Base-by-base conservation (phyloP, 1,140 invertebrate genomes). In the Habropoda laboriosa region DNA sequence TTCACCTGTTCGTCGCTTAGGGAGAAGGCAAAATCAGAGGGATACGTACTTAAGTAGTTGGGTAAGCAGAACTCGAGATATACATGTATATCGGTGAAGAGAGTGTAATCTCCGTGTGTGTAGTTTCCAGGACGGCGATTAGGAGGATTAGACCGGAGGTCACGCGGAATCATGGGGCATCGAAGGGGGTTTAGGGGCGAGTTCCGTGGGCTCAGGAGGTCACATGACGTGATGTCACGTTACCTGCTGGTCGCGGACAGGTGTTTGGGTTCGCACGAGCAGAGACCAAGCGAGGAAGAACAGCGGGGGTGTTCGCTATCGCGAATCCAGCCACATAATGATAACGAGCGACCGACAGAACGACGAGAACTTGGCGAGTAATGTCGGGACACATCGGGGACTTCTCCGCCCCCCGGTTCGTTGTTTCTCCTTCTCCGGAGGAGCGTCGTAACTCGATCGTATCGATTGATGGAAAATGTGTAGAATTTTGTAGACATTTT, bases 221-320 rank as follows among this genome's bases (percentile, higher is more conserved):
- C 83, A 88, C 86, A 85, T 84, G 88, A 87, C 87, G 80, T 86
- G 88, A 89, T 89, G 88, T 89, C 88, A 89, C 88, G 88, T 89
- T 89, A 89, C 88, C 60, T 66, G 79, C 10, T 87, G 74, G 88
- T 81, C 83, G 83, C 27, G 55, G 80, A 85, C 88, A 89, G 88
- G 87, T 89, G 87, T 86, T 78, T 42, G 16, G 75, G 82, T 88
- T 89, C 88, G 83, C 88, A 89, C 83, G 86, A 81, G 68, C 68
- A 58, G 60, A 55, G 60, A 55, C 83, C 63, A 47, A 60, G 66
- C 77, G 38, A 57, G 63, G 40, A 51, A 71, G 58, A 70, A 67
- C 61, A 66, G 74, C 71, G 63, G 35, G 60, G 45, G 82, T 55
- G 51, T 47, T 79, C 47, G 73, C 78, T 87, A 87, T 83, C 85